phyloP scores from a whole-genome alignment of 2,113 vertebrate species.

The Porphyrio hochstetteri region DNA sequence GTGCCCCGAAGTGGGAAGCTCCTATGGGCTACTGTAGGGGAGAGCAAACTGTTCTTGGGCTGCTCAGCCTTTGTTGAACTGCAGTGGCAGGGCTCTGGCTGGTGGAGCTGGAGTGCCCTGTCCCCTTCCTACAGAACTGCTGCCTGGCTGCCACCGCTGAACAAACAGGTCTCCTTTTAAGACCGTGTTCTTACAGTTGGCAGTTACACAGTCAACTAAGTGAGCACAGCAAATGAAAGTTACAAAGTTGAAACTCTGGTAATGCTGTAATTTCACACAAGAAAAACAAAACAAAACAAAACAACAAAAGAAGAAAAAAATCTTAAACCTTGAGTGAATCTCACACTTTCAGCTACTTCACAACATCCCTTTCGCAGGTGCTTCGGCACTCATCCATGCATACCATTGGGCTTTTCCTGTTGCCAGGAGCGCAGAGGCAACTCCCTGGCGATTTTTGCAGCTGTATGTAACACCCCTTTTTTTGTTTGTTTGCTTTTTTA shows the following conservation, averaged over 20 bases:
- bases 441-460: neutral
- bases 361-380: too few relatives aligned
- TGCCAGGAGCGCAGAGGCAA: neutral
- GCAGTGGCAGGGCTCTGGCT: neutral
- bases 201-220: too few relatives aligned
- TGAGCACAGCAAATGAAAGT: neutral
- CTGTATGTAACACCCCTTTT: neutral
- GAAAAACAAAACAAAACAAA: neutral
- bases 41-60: neutral
- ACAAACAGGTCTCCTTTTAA: rapidly evolving
- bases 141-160: rapidly evolving
- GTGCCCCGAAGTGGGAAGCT: neutral
- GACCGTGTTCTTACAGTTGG: too few relatives aligned
- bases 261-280: neutral
- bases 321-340: neutral
- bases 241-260: neutral
- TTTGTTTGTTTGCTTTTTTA: neutral
- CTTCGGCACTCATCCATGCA: neutral
- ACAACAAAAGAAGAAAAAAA: neutral
- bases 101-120: neutral
- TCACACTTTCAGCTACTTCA: neutral
- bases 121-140: rapidly evolving
- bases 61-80: neutral
- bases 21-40: neutral
- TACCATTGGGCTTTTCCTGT: neutral